Percentiles rank a stretch among this genome's conserved stretches.
These are phyloP conservation scores for Prunella himalayana DNA, from an alignment of 2,113 vertebrate genomes.

Conservation along the genomic window DNA sequence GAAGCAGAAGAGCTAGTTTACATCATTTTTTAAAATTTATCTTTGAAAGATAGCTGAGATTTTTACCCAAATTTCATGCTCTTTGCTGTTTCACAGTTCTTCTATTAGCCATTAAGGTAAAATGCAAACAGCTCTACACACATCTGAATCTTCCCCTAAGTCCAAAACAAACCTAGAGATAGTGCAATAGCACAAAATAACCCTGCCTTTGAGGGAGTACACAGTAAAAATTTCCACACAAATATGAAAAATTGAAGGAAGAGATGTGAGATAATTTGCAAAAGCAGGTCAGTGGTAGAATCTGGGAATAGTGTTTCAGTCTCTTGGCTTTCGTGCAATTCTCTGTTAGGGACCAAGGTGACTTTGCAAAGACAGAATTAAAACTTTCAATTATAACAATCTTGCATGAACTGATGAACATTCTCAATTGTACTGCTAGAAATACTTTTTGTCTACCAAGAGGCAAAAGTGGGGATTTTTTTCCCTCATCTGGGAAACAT, in stretches of 20 bases:
- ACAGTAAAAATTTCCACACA: neutral
- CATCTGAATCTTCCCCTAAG: neutral
- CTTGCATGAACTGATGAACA: neutral
- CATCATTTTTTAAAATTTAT: neutral
- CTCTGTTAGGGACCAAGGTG: neutral
- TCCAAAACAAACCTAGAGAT: neutral
- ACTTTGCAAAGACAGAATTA: constrained; percentile 15
- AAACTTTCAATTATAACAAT: constrained; percentile 22
- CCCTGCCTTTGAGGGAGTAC: neutral
- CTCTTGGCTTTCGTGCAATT: neutral
- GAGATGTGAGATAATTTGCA: neutral
- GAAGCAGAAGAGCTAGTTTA: neutral
- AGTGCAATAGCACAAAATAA: neutral
- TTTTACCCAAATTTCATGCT: neutral
- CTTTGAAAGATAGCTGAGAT: neutral
- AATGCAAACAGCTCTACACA: neutral
- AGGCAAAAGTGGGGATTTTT: neutral
- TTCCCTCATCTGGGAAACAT: neutral
- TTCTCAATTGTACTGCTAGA: neutral
- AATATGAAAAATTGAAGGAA: neutral
- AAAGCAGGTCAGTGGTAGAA: constrained; percentile 25
- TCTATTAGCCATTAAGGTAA: neutral
- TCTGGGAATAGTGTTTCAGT: neutral
- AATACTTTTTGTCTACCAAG: neutral
- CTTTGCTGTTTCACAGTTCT: neutral